These are phyloP conservation scores for Hylaeus volcanicus DNA, from an alignment of 1,140 invertebrate species.

Conservation along the genomic window DNA sequence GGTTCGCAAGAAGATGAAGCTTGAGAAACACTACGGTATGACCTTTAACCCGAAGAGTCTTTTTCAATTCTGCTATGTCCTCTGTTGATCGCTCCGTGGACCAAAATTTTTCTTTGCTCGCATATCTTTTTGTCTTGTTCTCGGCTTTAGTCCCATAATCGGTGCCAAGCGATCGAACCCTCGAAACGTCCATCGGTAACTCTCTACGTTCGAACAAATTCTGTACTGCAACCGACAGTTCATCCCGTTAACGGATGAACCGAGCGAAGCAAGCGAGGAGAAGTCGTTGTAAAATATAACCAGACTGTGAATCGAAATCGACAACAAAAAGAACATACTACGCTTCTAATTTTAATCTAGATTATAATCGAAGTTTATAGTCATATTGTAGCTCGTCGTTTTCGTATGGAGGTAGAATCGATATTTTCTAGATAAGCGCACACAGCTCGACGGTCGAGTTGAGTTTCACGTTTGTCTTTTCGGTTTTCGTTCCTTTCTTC, in stretches of 20 bases:
- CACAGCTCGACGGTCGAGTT: conserved; percentile 45
- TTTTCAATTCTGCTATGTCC: too few species aligned
- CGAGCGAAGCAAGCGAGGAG: conserved; percentile 61
- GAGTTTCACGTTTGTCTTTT: conserved; percentile 8
- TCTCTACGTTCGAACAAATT: conserved; percentile 14
- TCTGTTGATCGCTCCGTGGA: too few species aligned
- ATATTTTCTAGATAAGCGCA: conserved; percentile 69
- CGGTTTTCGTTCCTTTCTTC: neutral
- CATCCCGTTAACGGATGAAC: conserved; percentile 38
- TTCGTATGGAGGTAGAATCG: conserved; percentile 67
- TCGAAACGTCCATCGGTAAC: conserved; percentile 16
- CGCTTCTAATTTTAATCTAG: conserved; percentile 77
- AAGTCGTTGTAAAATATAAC: conserved; percentile 69
- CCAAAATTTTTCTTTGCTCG: neutral
- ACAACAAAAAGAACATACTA: conserved; percentile 70
- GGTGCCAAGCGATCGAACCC: conserved; percentile 47
- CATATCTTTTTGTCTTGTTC: conserved; percentile 13
- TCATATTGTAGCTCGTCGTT: conserved; percentile 69
- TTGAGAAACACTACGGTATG: too few species aligned
- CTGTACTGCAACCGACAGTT: conserved; percentile 57
- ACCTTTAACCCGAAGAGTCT: too few species aligned
- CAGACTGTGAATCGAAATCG: conserved; percentile 65
- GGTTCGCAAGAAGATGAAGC: too few species aligned
- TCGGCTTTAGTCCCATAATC: conserved; percentile 29
- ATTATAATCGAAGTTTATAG: conserved; percentile 73